Percentiles rank a stretch among this genome's conserved stretches.
Evolutionary conservation across 1,140 invertebrate species (phyloP).

Genomic region (Drosophila triauraria): DNA sequence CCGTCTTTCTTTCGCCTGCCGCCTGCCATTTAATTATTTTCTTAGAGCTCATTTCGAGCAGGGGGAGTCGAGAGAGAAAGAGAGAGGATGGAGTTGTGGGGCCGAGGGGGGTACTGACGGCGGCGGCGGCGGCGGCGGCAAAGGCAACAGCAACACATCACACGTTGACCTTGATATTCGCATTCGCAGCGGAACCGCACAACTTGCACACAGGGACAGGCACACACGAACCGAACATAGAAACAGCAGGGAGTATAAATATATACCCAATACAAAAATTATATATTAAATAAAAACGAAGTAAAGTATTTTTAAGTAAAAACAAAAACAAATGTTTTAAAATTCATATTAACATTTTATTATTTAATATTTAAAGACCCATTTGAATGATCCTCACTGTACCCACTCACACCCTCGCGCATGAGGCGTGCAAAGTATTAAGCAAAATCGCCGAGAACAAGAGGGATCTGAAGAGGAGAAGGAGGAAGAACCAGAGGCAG

Average conservation of each 20-base stretch:
- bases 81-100: slow-evolving; percentile 4
- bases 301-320: no score
- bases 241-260: slow-evolving; percentile 2
- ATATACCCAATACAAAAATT: neutral
- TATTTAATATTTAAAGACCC: neutral
- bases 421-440: slow-evolving; percentile 62
- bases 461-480: slow-evolving; percentile 15
- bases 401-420: slow-evolving; percentile 9
- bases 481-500: slow-evolving; percentile 15
- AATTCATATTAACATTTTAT: neutral
- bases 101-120: slow-evolving; percentile 10
- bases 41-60: slow-evolving; percentile 65
- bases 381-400: neutral
- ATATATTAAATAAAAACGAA: neutral
- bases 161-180: slow-evolving; percentile 83
- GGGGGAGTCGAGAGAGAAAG: neutral
- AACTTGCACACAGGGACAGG: slow-evolving; percentile 34
- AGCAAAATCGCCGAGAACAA: slow-evolving; percentile 39
- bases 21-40: slow-evolving; percentile 76
- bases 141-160: slow-evolving; percentile 63
- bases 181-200: slow-evolving; percentile 82
- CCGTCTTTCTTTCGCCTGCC: slow-evolving; percentile 48
- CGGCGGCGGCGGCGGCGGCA: slow-evolving; percentile 14
- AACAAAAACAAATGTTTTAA: neutral
- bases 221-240: slow-evolving; percentile 12